phyloP scores from a whole-genome alignment of 2,888 invertebrate species.

The Lysandra coridon region DNA sequence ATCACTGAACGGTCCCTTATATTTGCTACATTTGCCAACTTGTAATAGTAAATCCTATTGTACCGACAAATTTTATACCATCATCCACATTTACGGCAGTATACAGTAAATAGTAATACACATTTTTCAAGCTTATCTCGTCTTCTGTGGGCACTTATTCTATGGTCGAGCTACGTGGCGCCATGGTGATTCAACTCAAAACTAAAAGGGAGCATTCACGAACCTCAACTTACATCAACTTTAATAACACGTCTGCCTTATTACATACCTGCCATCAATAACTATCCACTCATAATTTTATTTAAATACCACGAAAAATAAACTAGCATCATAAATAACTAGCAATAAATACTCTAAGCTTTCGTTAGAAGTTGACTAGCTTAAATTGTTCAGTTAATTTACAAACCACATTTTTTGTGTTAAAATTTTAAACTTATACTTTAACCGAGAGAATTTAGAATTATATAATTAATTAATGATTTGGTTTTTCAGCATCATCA shows the following conservation, averaged over 20 bases:
- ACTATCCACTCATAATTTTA: slow-evolving; percentile 18
- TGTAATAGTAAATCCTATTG: too few species aligned
- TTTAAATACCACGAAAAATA: slow-evolving; percentile 16
- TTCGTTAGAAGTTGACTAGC: neutral
- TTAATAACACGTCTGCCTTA: slow-evolving; percentile 23
- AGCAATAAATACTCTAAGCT: neutral
- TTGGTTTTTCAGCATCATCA: too few species aligned
- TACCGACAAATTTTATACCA: too few species aligned
- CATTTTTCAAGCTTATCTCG: neutral
- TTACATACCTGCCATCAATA: slow-evolving; percentile 27
- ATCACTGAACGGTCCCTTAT: too few species aligned
- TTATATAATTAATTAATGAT: too few species aligned
- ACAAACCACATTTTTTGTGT: neutral
- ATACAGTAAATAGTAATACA: too few species aligned
- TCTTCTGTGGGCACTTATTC: neutral
- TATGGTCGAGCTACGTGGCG: slow-evolving; percentile 41
- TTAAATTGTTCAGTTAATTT: neutral
- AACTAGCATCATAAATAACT: slow-evolving; percentile 11
- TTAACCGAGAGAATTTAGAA: too few species aligned
- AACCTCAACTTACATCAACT: slow-evolving; percentile 20
- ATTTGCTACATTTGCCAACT: too few species aligned
- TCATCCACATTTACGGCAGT: neutral
- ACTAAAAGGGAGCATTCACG: slow-evolving; percentile 29
- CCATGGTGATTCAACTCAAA: slow-evolving; percentile 36
- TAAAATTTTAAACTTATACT: neutral